A percentile compares a stretch with the other conserved stretches of the same genome.
These are phyloP conservation scores for Elachura formosa DNA, from an alignment of 2,113 vertebrate species.

Conservation along the genomic window DNA sequence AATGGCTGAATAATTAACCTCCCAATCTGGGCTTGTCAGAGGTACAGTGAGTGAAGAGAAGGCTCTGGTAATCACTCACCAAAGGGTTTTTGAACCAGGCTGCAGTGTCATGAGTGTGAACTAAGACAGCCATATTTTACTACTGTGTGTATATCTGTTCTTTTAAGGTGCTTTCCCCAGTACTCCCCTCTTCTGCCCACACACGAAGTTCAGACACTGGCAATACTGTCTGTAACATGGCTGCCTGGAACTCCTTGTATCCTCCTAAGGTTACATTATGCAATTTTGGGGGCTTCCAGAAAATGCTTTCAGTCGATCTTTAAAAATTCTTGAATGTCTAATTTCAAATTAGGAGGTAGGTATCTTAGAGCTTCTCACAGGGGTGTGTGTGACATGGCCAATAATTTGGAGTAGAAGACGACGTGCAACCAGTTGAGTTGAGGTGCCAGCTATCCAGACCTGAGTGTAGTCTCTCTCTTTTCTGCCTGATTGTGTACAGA, in stretches of 20 bases:
- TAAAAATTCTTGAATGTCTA: not conserved
- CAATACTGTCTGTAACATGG: not conserved
- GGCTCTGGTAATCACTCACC: not conserved
- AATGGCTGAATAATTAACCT: not conserved
- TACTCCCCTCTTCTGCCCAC: not conserved
- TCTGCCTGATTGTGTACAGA: not conserved
- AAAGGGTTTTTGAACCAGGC: not conserved
- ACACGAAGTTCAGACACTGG: not conserved
- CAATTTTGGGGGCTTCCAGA: not conserved
- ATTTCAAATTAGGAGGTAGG: not conserved
- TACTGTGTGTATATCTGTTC: not conserved
- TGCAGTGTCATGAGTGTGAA: not conserved
- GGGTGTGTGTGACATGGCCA: accelerated
- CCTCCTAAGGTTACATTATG: not conserved
- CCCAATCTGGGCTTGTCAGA: not conserved
- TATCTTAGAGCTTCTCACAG: not conserved
- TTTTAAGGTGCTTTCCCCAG: not conserved
- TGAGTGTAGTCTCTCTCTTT: not conserved
- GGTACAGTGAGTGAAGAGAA: not conserved
- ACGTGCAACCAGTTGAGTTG: not conserved
- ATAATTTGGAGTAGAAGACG: not conserved
- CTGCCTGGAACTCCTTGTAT: not conserved
- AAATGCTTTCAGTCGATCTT: not conserved
- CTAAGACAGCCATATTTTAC: not conserved
- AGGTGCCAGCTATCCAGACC: not conserved